Conservation (phyloP, 1,140 invertebrate species). For the Brachionus sp. region DNA sequence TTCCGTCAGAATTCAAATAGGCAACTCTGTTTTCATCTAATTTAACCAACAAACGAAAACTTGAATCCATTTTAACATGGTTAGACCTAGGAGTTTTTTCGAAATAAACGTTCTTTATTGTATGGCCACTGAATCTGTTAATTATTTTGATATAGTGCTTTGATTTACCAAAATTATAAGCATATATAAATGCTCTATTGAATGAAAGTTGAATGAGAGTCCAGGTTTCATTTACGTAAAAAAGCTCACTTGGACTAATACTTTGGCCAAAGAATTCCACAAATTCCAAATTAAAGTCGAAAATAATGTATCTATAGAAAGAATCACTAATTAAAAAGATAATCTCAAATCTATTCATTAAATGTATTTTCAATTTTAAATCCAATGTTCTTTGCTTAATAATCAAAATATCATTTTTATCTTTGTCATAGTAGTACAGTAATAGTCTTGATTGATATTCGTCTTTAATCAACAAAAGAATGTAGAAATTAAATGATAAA, state of each 20-base stretch:
- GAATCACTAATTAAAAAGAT: neutral
- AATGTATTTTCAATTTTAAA: neutral
- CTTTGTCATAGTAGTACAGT: neutral
- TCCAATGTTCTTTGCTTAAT: neutral
- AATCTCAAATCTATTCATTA: slow-evolving; percentile 1
- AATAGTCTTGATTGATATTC: neutral
- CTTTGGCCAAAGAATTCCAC: slow-evolving; percentile 9
- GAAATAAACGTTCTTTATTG: neutral
- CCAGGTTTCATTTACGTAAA: neutral
- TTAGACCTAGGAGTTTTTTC: neutral
- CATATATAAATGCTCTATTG: slow-evolving; percentile 1
- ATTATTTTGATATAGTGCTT: slow-evolving; percentile 24
- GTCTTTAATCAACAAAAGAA: slow-evolving; percentile 8
- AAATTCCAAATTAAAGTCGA: neutral
- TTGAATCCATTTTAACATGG: slow-evolving; percentile 15
- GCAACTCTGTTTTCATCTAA: neutral
- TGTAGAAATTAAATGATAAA: neutral
- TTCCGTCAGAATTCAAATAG: neutral
- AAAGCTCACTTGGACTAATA: neutral
- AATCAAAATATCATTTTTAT: neutral
- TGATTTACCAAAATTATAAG: neutral
- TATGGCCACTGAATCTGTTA: neutral
- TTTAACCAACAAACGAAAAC: slow-evolving; percentile 2
- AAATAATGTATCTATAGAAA: slow-evolving; percentile 8
- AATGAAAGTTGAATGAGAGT: neutral